Conservation (phyloP, 2,113 vertebrate species). For the Carollia perspicillata region DNA sequence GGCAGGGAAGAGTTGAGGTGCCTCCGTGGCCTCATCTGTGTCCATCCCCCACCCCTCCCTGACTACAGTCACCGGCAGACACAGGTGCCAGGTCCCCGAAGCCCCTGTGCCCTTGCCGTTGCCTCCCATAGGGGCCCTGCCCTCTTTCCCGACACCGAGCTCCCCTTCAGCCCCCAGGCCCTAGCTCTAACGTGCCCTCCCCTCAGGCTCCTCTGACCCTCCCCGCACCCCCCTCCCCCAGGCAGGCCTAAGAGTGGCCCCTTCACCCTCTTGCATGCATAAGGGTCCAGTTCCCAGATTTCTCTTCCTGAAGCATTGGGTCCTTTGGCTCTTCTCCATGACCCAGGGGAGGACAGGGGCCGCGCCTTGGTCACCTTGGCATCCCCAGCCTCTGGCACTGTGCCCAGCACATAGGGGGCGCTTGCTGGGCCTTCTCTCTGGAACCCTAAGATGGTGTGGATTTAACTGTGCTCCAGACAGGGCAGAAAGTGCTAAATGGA, state of each 20-base stretch:
- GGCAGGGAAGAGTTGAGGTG: background rate
- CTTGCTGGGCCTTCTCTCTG: background rate
- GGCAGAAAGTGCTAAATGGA: background rate
- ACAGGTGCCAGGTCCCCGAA: background rate
- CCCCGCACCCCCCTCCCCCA: too few species aligned
- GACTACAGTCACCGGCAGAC: background rate
- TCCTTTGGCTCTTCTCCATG: background rate
- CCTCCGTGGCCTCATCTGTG: background rate
- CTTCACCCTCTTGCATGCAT: rapidly evolving
- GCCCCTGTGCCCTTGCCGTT: background rate
- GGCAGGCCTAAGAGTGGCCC: background rate
- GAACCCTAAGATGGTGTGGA: background rate
- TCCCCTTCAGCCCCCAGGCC: background rate
- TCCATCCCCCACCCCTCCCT: background rate
- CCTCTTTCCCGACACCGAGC: background rate
- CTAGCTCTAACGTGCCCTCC: background rate
- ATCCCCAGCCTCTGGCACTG: background rate
- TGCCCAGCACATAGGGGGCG: background rate
- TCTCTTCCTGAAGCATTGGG: background rate
- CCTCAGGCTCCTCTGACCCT: background rate
- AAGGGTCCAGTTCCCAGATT: background rate
- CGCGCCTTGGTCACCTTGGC: background rate
- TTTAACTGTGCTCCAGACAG: background rate
- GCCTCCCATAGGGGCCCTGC: background rate
- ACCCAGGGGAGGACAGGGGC: background rate